Evolutionary conservation across 1,140 invertebrate genomes (phyloP), one percentile per base, ranked within the genome.

Genomic region (Macrostomum lignano): DNA sequence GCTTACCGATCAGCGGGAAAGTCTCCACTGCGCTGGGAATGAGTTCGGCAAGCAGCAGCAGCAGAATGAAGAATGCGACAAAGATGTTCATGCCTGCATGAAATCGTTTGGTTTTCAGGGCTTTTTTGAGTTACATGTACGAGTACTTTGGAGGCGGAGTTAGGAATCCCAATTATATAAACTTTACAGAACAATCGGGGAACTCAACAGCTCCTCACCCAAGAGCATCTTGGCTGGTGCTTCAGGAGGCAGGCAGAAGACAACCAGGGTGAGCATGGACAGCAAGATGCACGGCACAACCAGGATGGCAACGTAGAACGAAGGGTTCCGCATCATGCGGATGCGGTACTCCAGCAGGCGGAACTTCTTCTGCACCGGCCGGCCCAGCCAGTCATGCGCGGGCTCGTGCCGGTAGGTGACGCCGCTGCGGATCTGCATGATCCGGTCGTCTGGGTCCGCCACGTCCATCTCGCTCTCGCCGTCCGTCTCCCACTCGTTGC

Each of bases 191-290:
- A n/a, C n/a, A n/a, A n/a, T n/a, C n/a, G n/a, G n/a, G n/a, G n/a
- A n/a, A n/a, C n/a, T n/a, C n/a, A n/a, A n/a, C n/a, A n/a, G n/a
- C n/a, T n/a, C n/a, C 28, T 7, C 26, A 38, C 41, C 41, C 4
- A 43, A 24, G n/a, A 36, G 26, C 9, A 42, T 37, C 31, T 42
- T 39, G 11, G 43, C 36, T n/a, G 42, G 42, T 17, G 42, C 29
- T 28, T 43, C 42, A 7, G 42, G 42, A 22, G 42, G 42, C 22
- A 43, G 17, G 38, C 42, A 43, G 37, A 43, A 43, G 11, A 43
- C 33, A 13, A 42, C 42, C 28, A 43, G 25, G 2, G 42, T 43
- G 10, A 43, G 26, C 21, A 29, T 28, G 25, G 42, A 40, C 15
- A 43, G 30, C 17, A 43, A 25, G 21, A 42, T 25, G 31, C 42